Conservation (phyloP, 37 sponge, comb jelly and placozoan genomes). For the Petrosia ficiformis region DNA sequence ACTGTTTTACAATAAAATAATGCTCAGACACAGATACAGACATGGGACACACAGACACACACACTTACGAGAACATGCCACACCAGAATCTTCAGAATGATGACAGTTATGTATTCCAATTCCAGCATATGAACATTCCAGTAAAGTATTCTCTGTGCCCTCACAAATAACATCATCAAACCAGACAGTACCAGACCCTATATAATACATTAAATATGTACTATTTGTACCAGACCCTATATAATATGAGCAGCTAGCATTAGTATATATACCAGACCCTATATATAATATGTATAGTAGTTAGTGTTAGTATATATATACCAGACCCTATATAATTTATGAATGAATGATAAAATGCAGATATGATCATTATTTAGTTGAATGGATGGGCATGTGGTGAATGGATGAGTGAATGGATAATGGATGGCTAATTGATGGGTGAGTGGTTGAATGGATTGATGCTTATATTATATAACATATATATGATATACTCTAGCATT, state of each 20-base stretch:
- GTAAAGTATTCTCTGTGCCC: constrained; percentile 26
- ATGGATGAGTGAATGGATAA: not conserved
- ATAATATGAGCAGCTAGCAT: too few species aligned
- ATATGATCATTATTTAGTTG: too few species aligned
- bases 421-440: not conserved
- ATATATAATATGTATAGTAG: too few species aligned
- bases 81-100: not conserved
- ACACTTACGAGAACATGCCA: too few species aligned
- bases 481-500: not conserved
- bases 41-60: too few species aligned
- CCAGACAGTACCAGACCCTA: constrained; percentile 47
- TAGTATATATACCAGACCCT: not conserved
- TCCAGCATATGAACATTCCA: constrained; percentile 57
- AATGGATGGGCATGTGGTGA: too few species aligned
- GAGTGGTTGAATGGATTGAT: not conserved
- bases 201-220: not conserved
- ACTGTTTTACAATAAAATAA: too few species aligned
- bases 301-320: too few species aligned
- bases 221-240: too few species aligned
- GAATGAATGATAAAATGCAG: too few species aligned
- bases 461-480: not conserved
- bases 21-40: too few species aligned
- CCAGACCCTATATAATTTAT: too few species aligned
- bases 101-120: constrained; percentile 27
- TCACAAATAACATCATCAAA: constrained; percentile 39